Conservation (phyloP, 1,140 invertebrate species). For the Heliconius himera region DNA sequence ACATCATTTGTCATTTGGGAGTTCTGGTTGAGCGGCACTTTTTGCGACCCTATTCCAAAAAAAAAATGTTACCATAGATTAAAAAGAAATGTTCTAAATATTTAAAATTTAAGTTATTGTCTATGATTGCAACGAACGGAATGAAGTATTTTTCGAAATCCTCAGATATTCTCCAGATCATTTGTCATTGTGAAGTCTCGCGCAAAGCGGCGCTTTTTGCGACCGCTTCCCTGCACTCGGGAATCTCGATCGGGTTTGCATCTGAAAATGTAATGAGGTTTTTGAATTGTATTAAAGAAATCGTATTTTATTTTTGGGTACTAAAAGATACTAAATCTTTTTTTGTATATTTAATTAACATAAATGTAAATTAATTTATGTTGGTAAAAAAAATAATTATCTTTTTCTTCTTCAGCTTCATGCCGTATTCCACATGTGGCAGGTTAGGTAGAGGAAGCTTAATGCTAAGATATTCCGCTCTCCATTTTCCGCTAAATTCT, state of each 20-base stretch:
- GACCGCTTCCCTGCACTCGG: slow-evolving; percentile 54
- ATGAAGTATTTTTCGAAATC: slow-evolving; percentile 31
- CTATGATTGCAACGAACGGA: slow-evolving; percentile 30
- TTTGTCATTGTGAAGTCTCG: slow-evolving; percentile 63
- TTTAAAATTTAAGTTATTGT: slow-evolving; percentile 64
- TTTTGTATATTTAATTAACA: neutral
- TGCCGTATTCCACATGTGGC: no score
- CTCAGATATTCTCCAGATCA: slow-evolving; percentile 50
- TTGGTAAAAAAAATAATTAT: neutral
- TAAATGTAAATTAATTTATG: neutral
- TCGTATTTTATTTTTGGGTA: neutral
- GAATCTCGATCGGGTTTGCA: slow-evolving; percentile 37
- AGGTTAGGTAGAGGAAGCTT: no score
- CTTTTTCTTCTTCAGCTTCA: no score
- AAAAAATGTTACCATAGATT: slow-evolving; percentile 6
- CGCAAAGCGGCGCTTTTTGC: slow-evolving; percentile 62
- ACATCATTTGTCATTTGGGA: slow-evolving; percentile 68
- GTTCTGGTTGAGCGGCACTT: slow-evolving; percentile 50
- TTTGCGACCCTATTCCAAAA: slow-evolving; percentile 45
- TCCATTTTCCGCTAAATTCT: no score
- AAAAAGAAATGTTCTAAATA: slow-evolving; percentile 13
- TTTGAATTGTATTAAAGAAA: neutral
- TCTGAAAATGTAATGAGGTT: slow-evolving; percentile 21
- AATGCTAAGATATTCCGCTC: no score
- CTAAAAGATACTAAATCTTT: neutral